Percentiles rank a stretch among this genome's conserved stretches.
phyloP scores from a whole-genome alignment of 2,113 vertebrate species.

The Sardina pilchardus region DNA sequence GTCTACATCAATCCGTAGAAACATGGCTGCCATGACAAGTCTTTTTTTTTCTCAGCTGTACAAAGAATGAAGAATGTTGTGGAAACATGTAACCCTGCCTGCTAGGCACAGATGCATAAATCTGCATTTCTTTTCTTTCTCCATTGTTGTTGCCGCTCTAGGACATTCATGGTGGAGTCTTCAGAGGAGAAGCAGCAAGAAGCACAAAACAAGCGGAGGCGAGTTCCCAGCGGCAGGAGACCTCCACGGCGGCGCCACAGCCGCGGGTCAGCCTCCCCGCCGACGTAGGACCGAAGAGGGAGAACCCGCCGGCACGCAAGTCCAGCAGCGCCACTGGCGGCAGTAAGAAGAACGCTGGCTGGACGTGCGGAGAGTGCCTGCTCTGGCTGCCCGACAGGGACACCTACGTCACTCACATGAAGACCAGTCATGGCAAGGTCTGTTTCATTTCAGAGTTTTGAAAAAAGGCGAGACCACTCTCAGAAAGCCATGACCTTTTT shows the following conservation, averaged over 20 bases:
- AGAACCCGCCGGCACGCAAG: constrained; percentile 59
- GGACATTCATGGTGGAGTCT: constrained; percentile 79
- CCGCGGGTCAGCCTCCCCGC: constrained; percentile 48
- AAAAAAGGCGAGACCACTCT: neutral
- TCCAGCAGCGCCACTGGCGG: constrained; percentile 66
- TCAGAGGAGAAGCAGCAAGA: constrained; percentile 71
- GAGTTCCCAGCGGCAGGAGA: constrained; percentile 53
- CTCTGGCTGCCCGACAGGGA: constrained; percentile 88
- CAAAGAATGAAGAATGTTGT: neutral
- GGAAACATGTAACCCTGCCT: neutral
- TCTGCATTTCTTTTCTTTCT: neutral
- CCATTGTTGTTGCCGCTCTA: constrained; percentile 48
- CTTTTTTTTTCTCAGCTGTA: neutral
- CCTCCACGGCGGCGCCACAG: constrained; percentile 48
- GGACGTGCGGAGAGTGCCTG: constrained; percentile 90
- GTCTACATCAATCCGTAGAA: neutral
- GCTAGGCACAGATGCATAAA: neutral
- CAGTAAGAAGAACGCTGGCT: constrained; percentile 77
- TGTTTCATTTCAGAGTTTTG: constrained; percentile 33
- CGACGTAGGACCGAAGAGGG: constrained; percentile 52
- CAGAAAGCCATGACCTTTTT: too few relatives aligned
- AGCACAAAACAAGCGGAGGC: constrained; percentile 64
- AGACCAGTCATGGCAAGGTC: constrained; percentile 88
- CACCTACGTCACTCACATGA: constrained; percentile 88
- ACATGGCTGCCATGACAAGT: neutral